Base-by-base conservation (phyloP, 2,888 invertebrate species). In the Tetragnatha montana region DNA sequence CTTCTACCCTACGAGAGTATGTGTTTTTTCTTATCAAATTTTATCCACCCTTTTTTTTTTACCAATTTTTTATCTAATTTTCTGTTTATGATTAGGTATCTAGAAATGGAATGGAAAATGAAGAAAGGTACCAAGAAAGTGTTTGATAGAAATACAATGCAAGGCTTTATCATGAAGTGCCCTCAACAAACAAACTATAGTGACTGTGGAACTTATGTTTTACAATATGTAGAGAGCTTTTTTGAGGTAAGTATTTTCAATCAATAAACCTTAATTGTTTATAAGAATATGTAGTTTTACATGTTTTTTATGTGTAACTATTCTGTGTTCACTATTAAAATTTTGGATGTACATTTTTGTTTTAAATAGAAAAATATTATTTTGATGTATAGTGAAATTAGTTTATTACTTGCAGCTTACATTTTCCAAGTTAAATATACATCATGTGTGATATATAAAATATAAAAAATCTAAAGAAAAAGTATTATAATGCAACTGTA, bases 161-260 rank as follows among this genome's bases (percentile, higher is more conserved):
- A 96, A 93, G 98, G 98, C 7, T 96, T 96, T 91, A 96, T 96
- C 92, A 97, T 97, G 0, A 97, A 97, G 94, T 97, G 98, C 91
- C 99, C 99, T n/a, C 98, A 99, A 93, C 99, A 99, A 94, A 97
- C 96, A 92, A 99, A 99, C 94, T 98, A 96, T 93, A 97, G 97
- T 71, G 99, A 99, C 93, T 99, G 99, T 94, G 99, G 99, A 0
- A 94, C 99, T 17, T 99, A 97, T 94, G 95, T 99, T 89, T 94
- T 99, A 85, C 98, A 99, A 93, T 99, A 98, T 94, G 98, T 98
- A 7, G 99, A 99, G 94, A 96, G 96, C 91, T 99, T 99, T 94
- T 98, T 98, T 94, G 87, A 91, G 87, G 91, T 88, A 68, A 51
- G 82, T 83, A 75, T 51, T 12, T 22, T 19, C 6, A 80, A 7